Evolutionary conservation across 37 sponge, comb jelly and placozoan species (phyloP), one percentile per base, ranked within the genome.

Genomic region (Hexactinellida sp.): DNA sequence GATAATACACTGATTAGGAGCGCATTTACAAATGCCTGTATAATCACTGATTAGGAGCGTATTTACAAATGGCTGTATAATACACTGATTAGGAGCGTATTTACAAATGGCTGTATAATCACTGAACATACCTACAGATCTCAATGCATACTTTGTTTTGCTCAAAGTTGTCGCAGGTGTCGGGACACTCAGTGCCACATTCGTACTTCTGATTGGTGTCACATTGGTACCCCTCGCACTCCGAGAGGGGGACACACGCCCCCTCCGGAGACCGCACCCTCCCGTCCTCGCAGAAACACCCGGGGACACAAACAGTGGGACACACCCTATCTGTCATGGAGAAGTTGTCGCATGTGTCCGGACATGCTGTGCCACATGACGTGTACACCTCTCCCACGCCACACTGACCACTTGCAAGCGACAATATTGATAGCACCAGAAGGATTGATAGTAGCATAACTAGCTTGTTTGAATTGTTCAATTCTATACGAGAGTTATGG

Each of bases 161-260:
- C 25, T 25, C 3, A 63, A 21, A 63, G 76, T 63, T 63, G 34
- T 63, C 76, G 34, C 76, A 63, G 30, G 76, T 63, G 34, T 63
- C 76, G 13, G 76, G 76, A n/a, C 76, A 63, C 34, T 63, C 76
- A 63, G 32, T 63, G 34, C 76, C 76, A 63, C 76, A 63, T 63
- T 28, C 76, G 76, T 63, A 63, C 76, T n/a, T 23, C 13, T 63
- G 76, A 23, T 63, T 63, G 3, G 3, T n/a, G 5, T 10, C 28
- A n/a, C 76, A 63, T 28, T 63, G 76, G 34, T 23, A 28, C 34
- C 5, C 5, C 47, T 41, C 10, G 13, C 76, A 63, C 13, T 63
- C 76, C 3, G 34, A 7, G 3, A n/a, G 3, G 5, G 3, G 19
- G 1, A 63, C 76, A 63, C 76, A 63, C 19, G 19, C 13, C 13